phyloP scores from a whole-genome alignment of 2,888 invertebrate genomes.

The Taphrorychus bicolor region DNA sequence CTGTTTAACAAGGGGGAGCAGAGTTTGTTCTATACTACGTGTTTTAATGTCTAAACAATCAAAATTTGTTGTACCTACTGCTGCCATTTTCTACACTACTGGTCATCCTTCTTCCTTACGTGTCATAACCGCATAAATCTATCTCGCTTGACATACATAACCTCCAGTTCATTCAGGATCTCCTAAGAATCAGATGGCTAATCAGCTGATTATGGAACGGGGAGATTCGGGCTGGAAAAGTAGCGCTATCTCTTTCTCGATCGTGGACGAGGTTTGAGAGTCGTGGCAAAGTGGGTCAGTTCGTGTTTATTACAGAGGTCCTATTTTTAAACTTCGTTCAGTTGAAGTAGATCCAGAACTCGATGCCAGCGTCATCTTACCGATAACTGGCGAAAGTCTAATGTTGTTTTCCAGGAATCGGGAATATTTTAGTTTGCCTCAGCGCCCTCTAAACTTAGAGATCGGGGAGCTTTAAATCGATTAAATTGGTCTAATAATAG shows the following conservation, averaged over 20 bases:
- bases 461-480: no score
- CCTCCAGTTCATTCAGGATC: constrained; percentile 42
- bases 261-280: no score
- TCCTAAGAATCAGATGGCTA: constrained; percentile 39
- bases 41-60: constrained; percentile 84
- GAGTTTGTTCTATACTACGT: constrained; percentile 92
- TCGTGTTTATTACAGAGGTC: no score
- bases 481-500: no score
- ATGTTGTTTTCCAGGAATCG: no score
- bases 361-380: no score
- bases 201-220: constrained; percentile 48
- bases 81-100: constrained; percentile 64
- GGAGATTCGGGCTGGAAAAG: background rate
- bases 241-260: background rate
- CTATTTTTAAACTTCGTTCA: no score
- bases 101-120: constrained; percentile 47
- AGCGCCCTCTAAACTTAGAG: no score
- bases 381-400: no score
- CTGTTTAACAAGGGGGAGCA: constrained; percentile 94
- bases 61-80: constrained; percentile 65
- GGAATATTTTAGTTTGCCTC: no score
- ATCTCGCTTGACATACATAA: constrained; percentile 47
- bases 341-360: no score
- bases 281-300: no score
- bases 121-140: constrained; percentile 37